phyloP scores from a whole-genome alignment of 2,888 invertebrate genomes.

The Flexamia atlantica region DNA sequence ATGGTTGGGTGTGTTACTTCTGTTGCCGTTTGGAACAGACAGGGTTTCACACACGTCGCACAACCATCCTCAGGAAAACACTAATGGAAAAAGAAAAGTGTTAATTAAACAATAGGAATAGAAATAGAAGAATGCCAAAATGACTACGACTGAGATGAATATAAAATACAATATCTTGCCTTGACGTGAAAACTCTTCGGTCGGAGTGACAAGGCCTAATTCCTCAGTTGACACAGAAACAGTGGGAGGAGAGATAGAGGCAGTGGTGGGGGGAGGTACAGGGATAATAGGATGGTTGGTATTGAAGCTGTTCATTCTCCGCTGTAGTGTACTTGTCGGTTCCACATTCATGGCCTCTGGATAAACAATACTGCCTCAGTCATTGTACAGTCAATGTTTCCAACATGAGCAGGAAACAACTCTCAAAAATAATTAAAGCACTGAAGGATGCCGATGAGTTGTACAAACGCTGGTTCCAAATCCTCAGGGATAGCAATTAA shows the following conservation, averaged over 20 bases:
- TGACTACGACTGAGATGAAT: neutral
- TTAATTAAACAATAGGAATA: neutral
- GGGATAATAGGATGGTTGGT: neutral
- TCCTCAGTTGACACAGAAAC: slow-evolving; percentile 1
- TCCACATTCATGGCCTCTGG: slow-evolving; percentile 38
- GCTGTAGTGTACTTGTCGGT: slow-evolving; percentile 39
- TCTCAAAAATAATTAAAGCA: no score
- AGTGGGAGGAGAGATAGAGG: slow-evolving; percentile 8
- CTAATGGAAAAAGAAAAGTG: neutral
- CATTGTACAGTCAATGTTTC: neutral
- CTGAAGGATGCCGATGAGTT: no score
- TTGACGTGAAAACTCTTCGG: slow-evolving; percentile 22
- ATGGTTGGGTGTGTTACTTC: no score
- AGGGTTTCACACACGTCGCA: no score
- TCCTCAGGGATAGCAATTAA: no score
- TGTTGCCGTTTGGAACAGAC: no score
- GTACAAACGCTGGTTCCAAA: no score
- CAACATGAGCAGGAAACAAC: no score
- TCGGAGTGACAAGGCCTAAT: neutral
- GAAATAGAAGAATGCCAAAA: neutral
- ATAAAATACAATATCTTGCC: slow-evolving; percentile 43
- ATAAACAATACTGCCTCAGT: slow-evolving; percentile 32
- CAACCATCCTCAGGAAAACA: neutral
- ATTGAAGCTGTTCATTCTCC: slow-evolving; percentile 48
- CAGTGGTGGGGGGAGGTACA: neutral